Evolutionary conservation across 2,113 vertebrate genomes (phyloP).

Genomic region (Pleuronectes platessa): DNA sequence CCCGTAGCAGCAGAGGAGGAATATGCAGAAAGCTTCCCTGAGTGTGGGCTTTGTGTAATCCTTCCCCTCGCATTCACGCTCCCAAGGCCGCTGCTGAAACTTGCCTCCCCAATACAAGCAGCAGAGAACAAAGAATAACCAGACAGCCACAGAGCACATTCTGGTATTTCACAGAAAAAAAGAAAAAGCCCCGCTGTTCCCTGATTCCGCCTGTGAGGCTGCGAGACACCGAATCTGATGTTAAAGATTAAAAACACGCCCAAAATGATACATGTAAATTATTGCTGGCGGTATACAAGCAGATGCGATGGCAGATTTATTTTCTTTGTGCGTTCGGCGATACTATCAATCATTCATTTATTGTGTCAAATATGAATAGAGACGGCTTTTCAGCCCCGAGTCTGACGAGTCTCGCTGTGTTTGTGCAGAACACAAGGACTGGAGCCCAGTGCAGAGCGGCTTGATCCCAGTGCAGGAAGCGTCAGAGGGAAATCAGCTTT

Average conservation of each 20-base stretch:
- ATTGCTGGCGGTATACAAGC: conserved; percentile 4
- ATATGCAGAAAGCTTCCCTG: conserved; percentile 30
- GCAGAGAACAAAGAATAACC: conserved; percentile 17
- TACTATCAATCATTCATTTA: conserved; percentile 40
- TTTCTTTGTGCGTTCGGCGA: conserved; percentile 8
- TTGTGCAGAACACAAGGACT: conserved; percentile 12
- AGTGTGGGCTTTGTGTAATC: conserved; percentile 57
- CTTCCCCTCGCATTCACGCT: conserved; percentile 22
- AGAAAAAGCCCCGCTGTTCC: background rate
- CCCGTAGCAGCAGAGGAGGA: conserved; percentile 16
- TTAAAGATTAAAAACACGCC: conserved; percentile 29
- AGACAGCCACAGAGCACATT: conserved; percentile 14
- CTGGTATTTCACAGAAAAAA: conserved; percentile 13
- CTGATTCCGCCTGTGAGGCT: background rate
- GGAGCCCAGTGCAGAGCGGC: conserved; percentile 8
- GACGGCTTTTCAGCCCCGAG: conserved; percentile 12
- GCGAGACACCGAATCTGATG: conserved; percentile 8
- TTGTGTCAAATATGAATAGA: conserved; percentile 17
- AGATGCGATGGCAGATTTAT: conserved; percentile 8
- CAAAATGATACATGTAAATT: conserved; percentile 26
- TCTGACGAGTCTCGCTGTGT: conserved; percentile 5
- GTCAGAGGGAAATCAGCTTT: background rate
- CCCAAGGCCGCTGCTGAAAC: conserved; percentile 52
- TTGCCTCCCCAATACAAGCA: conserved; percentile 28
- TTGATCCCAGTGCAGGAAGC: conserved; percentile 19